phyloP scores from a whole-genome alignment of 2,797 vertebrate genomes.

The Tadarida brasiliensis region DNA sequence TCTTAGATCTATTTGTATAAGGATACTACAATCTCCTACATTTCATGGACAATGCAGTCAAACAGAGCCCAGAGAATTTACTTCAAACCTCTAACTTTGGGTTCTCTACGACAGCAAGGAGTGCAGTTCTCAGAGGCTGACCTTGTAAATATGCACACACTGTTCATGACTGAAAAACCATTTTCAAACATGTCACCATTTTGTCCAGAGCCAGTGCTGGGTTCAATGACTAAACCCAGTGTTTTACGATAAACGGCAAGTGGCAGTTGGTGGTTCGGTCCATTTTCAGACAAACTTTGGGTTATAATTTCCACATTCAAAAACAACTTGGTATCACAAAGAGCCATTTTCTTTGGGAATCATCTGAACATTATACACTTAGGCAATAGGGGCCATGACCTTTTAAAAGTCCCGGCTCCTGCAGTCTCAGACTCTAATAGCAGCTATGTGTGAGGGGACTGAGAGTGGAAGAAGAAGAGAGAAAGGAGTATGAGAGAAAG shows the following conservation, averaged over 20 bases:
- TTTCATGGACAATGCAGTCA: not conserved
- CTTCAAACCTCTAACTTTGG: not conserved
- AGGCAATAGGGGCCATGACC: rapidly evolving
- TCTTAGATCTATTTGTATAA: not conserved
- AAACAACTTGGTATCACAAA: not conserved
- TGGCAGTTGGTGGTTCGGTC: not conserved
- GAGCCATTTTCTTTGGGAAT: not conserved
- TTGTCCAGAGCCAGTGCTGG: not conserved
- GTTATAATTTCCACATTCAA: not conserved
- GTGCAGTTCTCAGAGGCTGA: not conserved
- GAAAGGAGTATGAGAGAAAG: not conserved
- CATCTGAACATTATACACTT: not conserved
- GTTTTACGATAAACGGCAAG: not conserved
- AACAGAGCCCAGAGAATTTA: not conserved
- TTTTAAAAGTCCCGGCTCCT: not conserved
- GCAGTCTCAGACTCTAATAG: not conserved
- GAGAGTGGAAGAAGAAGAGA: not conserved
- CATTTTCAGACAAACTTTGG: not conserved
- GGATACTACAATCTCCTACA: not conserved
- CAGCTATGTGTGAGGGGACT: not conserved
- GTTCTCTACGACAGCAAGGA: not conserved
- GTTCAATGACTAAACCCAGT: rapidly evolving
- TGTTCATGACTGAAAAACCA: not conserved
- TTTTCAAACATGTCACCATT: not conserved
- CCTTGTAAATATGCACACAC: not conserved